Evolutionary conservation across 2,797 vertebrate genomes (phyloP).

Genomic region (Phyllotis vaccarum): DNA sequence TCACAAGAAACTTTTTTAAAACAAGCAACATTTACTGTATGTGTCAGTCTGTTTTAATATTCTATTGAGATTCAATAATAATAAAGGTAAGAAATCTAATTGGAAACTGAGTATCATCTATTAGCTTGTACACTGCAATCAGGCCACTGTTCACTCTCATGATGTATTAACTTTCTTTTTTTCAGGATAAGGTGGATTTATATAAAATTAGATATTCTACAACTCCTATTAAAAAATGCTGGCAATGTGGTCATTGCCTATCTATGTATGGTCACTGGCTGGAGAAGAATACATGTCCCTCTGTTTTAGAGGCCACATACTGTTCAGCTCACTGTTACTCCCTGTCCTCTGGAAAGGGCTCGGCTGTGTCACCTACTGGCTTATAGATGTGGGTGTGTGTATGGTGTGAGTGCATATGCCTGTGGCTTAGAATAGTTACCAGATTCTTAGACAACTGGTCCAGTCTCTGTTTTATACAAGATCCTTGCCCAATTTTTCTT

Average conservation of each 20-base stretch:
- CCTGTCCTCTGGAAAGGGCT: background rate
- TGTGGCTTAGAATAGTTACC: background rate
- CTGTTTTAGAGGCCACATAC: background rate
- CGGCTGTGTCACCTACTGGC: background rate
- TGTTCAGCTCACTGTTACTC: background rate
- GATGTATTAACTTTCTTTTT: slow-evolving; percentile 14
- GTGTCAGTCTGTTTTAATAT: background rate
- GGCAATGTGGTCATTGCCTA: background rate
- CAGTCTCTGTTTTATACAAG: background rate
- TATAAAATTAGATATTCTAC: slow-evolving; percentile 41
- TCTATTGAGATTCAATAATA: slow-evolving; percentile 25
- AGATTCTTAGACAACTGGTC: slow-evolving; percentile 21
- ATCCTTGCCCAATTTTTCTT: slow-evolving; percentile 55
- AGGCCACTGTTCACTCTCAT: background rate
- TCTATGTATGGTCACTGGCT: background rate
- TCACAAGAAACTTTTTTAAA: slow-evolving; percentile 50
- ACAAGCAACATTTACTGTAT: background rate
- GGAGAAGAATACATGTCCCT: background rate
- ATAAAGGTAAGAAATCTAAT: slow-evolving; percentile 19
- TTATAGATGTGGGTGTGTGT: background rate
- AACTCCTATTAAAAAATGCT: slow-evolving; percentile 30
- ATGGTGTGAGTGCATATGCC: no score
- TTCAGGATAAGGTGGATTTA: slow-evolving; percentile 35
- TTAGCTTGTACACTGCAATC: background rate
- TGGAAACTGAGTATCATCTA: background rate